Evolutionary conservation across 2,113 vertebrate species (phyloP).

Genomic region (Gobio gobio): DNA sequence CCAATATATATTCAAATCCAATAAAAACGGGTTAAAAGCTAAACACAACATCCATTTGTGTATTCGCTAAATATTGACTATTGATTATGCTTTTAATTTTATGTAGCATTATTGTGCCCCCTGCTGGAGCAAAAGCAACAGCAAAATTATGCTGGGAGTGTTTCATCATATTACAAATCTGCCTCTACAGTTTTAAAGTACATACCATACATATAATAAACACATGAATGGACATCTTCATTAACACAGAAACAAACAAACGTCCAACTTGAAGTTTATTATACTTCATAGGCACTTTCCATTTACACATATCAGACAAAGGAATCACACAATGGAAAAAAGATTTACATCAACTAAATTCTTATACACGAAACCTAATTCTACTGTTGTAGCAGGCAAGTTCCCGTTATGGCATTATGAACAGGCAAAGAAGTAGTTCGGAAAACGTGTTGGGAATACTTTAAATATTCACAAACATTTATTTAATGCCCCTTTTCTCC

Average conservation of each 20-base stretch:
- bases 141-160: neutral
- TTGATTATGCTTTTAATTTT: neutral
- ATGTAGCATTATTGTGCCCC: neutral
- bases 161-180: neutral
- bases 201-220: neutral
- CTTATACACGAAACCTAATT: constrained; percentile 40
- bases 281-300: constrained; percentile 67
- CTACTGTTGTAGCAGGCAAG: constrained; percentile 3
- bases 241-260: neutral
- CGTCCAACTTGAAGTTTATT: constrained; percentile 28
- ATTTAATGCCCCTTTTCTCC: constrained; percentile 2
- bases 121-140: neutral
- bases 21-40: neutral
- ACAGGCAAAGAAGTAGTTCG: constrained; percentile 17
- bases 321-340: constrained; percentile 51
- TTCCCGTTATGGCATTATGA: constrained; percentile 31
- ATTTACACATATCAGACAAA: constrained; percentile 59
- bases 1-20: neutral
- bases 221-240: neutral
- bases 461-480: constrained; percentile 34
- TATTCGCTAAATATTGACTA: neutral
- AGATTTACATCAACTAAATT: constrained; percentile 47
- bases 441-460: constrained; percentile 27
- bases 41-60: neutral
- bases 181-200: neutral